Evolutionary conservation across 2,113 vertebrate genomes (phyloP).

Genomic region (Pteruthius melanotis): DNA sequence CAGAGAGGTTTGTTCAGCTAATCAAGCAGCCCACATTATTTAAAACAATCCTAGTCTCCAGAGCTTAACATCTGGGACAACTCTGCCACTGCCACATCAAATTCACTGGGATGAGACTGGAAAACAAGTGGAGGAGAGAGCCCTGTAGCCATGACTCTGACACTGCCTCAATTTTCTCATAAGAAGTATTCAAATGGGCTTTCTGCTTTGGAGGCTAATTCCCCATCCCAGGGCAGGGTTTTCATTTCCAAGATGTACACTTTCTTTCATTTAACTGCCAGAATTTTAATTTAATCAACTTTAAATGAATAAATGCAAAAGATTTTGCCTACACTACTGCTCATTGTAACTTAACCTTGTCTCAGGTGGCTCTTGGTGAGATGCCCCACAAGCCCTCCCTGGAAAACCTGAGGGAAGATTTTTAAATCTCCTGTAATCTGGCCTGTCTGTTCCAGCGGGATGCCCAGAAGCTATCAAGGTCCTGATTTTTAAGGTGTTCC

Average conservation of each 20-base stretch:
- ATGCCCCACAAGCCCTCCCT: neutral
- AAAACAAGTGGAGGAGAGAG: neutral
- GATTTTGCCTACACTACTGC: neutral
- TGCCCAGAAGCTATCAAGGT: neutral
- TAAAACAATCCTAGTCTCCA: neutral
- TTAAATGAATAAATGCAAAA: neutral
- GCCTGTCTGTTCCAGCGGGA: neutral
- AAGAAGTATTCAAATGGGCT: neutral
- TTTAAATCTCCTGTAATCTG: neutral
- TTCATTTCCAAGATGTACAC: neutral
- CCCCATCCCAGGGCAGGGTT: neutral
- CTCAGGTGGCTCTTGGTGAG: neutral
- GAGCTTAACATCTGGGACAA: neutral
- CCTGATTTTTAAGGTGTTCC: neutral
- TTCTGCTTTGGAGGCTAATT: neutral
- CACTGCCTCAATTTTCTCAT: neutral
- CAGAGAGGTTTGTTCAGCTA: neutral
- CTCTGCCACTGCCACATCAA: neutral
- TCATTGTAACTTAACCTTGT: neutral
- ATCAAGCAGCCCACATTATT: neutral
- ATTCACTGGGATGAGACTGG: neutral
- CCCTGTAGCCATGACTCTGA: neutral
- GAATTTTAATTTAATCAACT: constrained; percentile 16
- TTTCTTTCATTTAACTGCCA: constrained; percentile 24
- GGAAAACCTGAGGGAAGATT: neutral